These are phyloP conservation scores for Embiotoca jacksoni DNA, from an alignment of 2,113 vertebrate species.

Conservation along the genomic window DNA sequence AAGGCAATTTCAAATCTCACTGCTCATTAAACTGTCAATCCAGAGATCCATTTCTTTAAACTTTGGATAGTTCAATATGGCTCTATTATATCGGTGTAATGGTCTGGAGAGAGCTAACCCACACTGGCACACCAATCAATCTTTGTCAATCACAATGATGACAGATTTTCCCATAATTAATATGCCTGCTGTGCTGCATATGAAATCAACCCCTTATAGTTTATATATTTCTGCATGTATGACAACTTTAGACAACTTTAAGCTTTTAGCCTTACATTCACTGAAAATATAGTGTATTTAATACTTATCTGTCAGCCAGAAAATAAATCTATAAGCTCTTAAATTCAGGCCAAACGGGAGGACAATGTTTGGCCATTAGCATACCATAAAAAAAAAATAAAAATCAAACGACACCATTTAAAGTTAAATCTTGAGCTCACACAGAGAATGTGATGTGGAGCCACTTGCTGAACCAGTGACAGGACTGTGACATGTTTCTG, in stretches of 20 bases:
- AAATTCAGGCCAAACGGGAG: neutral
- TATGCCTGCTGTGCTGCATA: constrained; percentile 57
- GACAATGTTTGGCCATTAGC: neutral
- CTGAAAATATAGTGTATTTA: constrained; percentile 1
- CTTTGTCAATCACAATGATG: constrained; percentile 73
- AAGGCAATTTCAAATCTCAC: constrained; percentile 63
- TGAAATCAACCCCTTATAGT: constrained; percentile 35
- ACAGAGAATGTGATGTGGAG: neutral
- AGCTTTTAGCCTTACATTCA: constrained; percentile 16
- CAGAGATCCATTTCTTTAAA: constrained; percentile 67
- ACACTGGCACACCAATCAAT: constrained; percentile 67
- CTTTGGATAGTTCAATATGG: constrained; percentile 70
- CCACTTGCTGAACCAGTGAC: neutral
- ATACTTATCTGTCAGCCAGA: neutral
- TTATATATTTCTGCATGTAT: constrained; percentile 22
- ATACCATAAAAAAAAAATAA: neutral
- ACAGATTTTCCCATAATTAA: constrained; percentile 72
- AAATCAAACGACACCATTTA: neutral
- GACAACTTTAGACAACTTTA: constrained; percentile 6
- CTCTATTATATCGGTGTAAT: constrained; percentile 72
- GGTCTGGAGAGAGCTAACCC: constrained; percentile 72
- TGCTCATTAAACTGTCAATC: constrained; percentile 69
- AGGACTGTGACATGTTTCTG: neutral
- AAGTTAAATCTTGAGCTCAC: neutral
- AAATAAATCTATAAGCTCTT: neutral